Evolutionary conservation across 2,797 vertebrate species (phyloP).

Genomic region (Falco berigora): DNA sequence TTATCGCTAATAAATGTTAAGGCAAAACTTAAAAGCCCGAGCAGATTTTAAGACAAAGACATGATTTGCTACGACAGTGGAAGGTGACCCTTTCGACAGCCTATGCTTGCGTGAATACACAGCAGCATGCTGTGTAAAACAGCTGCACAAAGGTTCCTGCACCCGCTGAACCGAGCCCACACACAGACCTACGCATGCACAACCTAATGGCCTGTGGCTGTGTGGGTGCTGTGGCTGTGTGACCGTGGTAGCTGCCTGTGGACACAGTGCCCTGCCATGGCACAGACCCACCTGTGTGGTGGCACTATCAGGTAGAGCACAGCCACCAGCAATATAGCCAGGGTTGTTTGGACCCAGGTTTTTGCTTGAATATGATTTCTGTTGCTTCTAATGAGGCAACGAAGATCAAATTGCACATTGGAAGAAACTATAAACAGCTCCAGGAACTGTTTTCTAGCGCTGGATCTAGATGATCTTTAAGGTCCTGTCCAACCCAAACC

Average conservation of each 20-base stretch:
- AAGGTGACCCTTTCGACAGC: not conserved
- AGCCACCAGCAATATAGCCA: no score
- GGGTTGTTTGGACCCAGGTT: not conserved
- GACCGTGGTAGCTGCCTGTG: not conserved
- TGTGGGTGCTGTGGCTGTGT: not conserved
- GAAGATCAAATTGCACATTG: fast-evolving
- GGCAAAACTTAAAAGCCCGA: not conserved
- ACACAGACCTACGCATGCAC: fast-evolving
- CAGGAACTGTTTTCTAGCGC: not conserved
- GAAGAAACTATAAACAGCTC: not conserved
- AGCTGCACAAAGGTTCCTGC: not conserved
- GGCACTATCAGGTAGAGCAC: no score
- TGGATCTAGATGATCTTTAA: no score
- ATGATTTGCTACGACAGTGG: not conserved
- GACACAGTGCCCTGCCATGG: not conserved
- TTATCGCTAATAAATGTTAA: not conserved
- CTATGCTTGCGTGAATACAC: fast-evolving
- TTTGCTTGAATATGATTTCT: not conserved
- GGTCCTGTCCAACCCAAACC: no score
- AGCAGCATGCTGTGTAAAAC: fast-evolving
- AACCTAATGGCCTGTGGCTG: fast-evolving
- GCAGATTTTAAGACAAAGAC: not conserved
- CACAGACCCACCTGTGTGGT: fast-evolving
- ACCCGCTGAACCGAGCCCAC: fast-evolving
- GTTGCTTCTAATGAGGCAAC: not conserved